Base-by-base conservation (phyloP, 2,797 vertebrate genomes). In the Lacerta agilis region DNA sequence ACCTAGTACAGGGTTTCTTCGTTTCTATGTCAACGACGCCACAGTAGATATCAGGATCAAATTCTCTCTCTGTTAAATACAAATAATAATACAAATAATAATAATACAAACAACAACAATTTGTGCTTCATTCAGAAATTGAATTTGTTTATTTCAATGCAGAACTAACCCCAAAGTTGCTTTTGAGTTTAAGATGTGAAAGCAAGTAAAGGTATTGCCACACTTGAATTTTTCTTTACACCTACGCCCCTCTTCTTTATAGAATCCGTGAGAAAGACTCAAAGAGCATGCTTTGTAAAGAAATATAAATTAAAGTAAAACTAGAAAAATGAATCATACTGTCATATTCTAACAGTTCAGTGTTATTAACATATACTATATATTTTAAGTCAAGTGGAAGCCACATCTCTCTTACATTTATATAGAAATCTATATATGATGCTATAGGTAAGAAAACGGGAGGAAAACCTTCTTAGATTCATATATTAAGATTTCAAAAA, bases 1-100 rank as follows among this genome's bases (percentile, higher is more conserved):
- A 99, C 97, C 99, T 98, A 96, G 99, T 99, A 97, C 99, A 99
- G 97, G 98, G 98, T 97, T 99, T 99, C 96, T 98, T 98, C 95
- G 98, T 98, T 90, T 98, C 98, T 90, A 98, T 95, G 97, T 99
- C 99, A 95, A 99, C 92, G 94, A 99, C 99, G 87, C 99, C 99
- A 97, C 99, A 99, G 96, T 99, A 99, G 96, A 98, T 96, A 96
- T 99, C 98, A 95, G 99, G 97, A 97, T 99, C 99, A 97, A 99
- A 99, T 96, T 99, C 99, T 91, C 99, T 98, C 95, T 99, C 99
- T 99, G 94, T 90, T 81, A 95, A 96, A 96, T 83, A 71, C 15
- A 94, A 75, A 92, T 33, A 80, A 41, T 29, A 82, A 78, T 83
- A 71, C 15, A 94, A 75, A 92, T 33, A 80, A 41, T 29, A 82